Percentiles rank a stretch among this genome's conserved stretches.
Evolutionary conservation across 2,888 invertebrate genomes (phyloP).

Genomic region (Nebria salina): DNA sequence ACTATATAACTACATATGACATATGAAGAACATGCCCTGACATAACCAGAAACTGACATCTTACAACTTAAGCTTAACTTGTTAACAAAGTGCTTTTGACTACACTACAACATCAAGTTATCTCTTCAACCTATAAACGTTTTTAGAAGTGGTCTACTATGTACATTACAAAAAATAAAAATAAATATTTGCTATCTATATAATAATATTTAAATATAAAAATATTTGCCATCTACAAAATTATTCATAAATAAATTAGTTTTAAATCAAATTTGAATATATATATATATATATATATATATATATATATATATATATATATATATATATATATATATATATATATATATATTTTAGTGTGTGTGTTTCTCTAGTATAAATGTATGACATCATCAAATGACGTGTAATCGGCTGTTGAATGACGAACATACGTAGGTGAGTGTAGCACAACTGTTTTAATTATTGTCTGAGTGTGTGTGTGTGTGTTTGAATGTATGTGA

Average conservation of each 20-base stretch:
- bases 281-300: background rate
- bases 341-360: too few relatives aligned
- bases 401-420: background rate
- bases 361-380: too few relatives aligned
- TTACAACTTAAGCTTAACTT: slow-evolving; percentile 16
- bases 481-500: background rate
- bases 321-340: background rate
- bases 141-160: too few relatives aligned
- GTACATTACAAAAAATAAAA: too few relatives aligned
- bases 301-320: slow-evolving; percentile 6
- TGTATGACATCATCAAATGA: slow-evolving; percentile 13
- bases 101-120: background rate
- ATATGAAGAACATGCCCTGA: slow-evolving; percentile 7
- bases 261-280: too few relatives aligned
- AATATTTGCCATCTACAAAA: too few relatives aligned
- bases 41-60: slow-evolving; percentile 13
- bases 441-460: background rate
- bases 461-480: background rate
- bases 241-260: too few relatives aligned
- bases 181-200: background rate
- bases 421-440: background rate
- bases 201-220: too few relatives aligned
- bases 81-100: slow-evolving; percentile 9
- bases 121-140: background rate
- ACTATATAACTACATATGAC: background rate